Conservation (phyloP, 1,140 invertebrate genomes). For the Aphelenchoides fujianensis region DNA sequence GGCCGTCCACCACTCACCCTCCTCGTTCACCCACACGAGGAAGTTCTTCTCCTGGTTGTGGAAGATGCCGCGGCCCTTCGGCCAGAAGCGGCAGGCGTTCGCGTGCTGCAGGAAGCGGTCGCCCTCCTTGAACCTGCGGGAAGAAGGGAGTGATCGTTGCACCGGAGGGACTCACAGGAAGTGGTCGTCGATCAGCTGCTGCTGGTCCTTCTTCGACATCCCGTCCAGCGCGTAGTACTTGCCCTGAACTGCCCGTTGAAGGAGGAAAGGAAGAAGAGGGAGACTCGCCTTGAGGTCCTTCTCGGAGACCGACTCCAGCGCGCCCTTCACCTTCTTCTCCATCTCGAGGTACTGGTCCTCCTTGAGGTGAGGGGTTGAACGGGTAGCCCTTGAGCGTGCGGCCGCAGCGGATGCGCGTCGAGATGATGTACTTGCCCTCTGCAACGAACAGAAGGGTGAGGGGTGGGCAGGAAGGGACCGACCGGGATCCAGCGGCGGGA, state of each 20-base stretch:
- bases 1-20: constrained; percentile 65
- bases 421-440: not conserved
- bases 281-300: constrained; percentile 72
- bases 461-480: constrained; percentile 81
- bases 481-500: constrained; percentile 77
- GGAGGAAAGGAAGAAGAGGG: not conserved
- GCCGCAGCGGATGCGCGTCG: constrained; percentile 58
- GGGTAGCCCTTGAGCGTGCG: constrained; percentile 76
- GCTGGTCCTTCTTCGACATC: constrained; percentile 49
- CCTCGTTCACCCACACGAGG: constrained; percentile 95
- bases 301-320: constrained; percentile 49
- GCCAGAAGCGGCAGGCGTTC: constrained; percentile 89
- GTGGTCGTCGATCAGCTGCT: constrained; percentile 70
- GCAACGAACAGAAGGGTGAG: constrained; percentile 74
- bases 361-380: constrained; percentile 71
- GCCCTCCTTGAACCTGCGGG: constrained; percentile 66
- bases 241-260: constrained; percentile 49
- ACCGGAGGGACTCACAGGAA: constrained; percentile 71
- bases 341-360: constrained; percentile 64
- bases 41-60: constrained; percentile 92
- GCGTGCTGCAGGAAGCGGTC: constrained; percentile 69
- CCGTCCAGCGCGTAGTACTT: constrained; percentile 81
- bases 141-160: not conserved
- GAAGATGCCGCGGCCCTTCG: constrained; percentile 88
- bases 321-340: constrained; percentile 51